Evolutionary conservation across 2,888 invertebrate species (phyloP).

Genomic region (Pachydiplax longipennis): DNA sequence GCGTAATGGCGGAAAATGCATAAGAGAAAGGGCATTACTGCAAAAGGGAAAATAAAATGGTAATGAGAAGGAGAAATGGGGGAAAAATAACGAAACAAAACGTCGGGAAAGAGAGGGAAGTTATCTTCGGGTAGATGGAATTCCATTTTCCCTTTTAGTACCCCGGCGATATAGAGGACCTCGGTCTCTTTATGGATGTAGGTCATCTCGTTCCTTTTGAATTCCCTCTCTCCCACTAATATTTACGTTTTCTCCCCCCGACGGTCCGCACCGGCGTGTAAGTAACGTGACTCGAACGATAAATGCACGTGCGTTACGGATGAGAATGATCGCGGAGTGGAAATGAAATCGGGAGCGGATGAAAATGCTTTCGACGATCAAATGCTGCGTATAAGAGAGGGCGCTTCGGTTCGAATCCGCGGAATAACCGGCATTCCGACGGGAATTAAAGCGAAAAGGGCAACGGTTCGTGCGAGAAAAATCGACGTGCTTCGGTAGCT

Average conservation of each 20-base stretch:
- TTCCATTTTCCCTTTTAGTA: background rate
- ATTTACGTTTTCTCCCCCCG: background rate
- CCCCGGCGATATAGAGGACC: background rate
- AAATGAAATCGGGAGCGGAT: too few species aligned
- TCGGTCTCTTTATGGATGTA: background rate
- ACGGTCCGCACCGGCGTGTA: background rate
- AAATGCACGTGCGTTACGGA: too few species aligned
- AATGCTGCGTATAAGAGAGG: too few species aligned
- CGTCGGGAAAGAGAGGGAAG: background rate
- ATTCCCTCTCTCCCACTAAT: background rate
- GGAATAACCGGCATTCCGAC: too few species aligned
- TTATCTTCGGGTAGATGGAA: background rate
- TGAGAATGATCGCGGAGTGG: too few species aligned
- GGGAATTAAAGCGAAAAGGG: too few species aligned
- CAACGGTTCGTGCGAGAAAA: too few species aligned
- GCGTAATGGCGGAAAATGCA: background rate
- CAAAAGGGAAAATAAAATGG: slow-evolving; percentile 15
- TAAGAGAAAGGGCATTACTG: background rate
- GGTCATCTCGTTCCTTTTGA: background rate
- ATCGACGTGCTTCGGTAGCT: too few species aligned
- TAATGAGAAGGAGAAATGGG: background rate
- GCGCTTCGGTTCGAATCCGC: too few species aligned
- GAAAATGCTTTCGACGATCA: too few species aligned
- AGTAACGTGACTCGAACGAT: too few species aligned
- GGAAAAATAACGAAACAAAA: background rate